A percentile compares a stretch with the other conserved stretches of the same genome.
phyloP scores from a whole-genome alignment of 2,797 vertebrate species.

The Esox lucius region DNA sequence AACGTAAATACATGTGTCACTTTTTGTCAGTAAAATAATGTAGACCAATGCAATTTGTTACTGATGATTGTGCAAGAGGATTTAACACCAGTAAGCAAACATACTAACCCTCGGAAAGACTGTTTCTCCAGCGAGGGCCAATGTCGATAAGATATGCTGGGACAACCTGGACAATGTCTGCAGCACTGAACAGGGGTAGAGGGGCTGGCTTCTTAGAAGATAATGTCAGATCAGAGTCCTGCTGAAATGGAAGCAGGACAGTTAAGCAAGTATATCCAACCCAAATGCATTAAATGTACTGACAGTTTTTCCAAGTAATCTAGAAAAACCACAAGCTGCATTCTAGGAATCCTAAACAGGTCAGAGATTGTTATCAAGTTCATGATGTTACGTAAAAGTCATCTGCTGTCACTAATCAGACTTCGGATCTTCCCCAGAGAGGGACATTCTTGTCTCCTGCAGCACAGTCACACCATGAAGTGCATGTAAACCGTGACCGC shows the following conservation, averaged over 20 bases:
- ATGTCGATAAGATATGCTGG: constrained; percentile 48
- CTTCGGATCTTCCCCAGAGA: background rate
- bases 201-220: constrained; percentile 58
- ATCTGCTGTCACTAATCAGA: background rate
- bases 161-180: constrained; percentile 74
- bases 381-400: background rate
- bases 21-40: background rate
- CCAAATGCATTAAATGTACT: background rate
- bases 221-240: constrained; percentile 58
- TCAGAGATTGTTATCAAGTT: background rate
- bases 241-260: constrained; percentile 3
- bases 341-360: background rate
- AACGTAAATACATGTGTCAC: background rate
- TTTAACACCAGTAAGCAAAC: background rate
- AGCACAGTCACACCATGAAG: background rate
- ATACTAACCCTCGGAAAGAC: constrained; percentile 46
- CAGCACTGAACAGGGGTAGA: constrained; percentile 68
- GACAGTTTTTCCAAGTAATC: background rate
- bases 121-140: constrained; percentile 49
- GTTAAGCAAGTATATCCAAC: background rate
- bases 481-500: background rate
- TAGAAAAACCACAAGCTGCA: background rate
- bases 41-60: background rate
- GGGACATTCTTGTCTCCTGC: background rate
- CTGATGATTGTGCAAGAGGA: background rate